Evolutionary conservation across 2,888 invertebrate genomes (phyloP), one percentile per base, ranked within the genome.

Genomic region (Malthinus seriepunctatus): DNA sequence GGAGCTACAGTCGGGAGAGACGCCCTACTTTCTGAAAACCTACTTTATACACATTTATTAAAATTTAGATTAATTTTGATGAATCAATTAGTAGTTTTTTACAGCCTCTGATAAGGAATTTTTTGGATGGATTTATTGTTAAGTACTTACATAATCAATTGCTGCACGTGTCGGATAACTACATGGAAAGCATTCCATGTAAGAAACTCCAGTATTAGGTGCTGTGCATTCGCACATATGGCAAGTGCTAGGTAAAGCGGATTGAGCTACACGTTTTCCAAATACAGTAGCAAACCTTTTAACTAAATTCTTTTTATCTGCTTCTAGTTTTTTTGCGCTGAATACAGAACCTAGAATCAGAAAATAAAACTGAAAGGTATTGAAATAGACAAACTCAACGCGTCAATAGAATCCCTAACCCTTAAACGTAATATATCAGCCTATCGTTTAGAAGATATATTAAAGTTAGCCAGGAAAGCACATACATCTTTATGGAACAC

Each of bases 171-270:
- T 78, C 3, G 84, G 83, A 70, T 82, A 82, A 48, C 77, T 76
- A 69, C 87, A 87, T 0, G 86, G 84, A 57, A 84, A 83, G 69
- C 89, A 89, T 63, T 86, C 85, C 79, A 88, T 82, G 73, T 82
- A 86, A 3, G 88, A 84, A 12, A 87, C 80, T 0, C 88, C 88
- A 37, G 84, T 83, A 62, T 86, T 84, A 67, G 86, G 83, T 2
- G 86, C 84, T 1, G 86, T 83, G 68, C 89, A 90, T 70, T 89
- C 89, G 73, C 89, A 90, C 31, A 82, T 82, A 69, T 89, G 87
- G 65, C 87, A 88, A 6, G 76, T 69, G 50, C 79, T 81, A 1
- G 88, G 86, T 12, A 74, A 69, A 0, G 88, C 88, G n/a, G 86
- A 83, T 56, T 81, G 73, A 0, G 86, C 87, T 1, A 89, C 80